Conservation (phyloP, 2,797 vertebrate species). For the Psittacula derbiana region DNA sequence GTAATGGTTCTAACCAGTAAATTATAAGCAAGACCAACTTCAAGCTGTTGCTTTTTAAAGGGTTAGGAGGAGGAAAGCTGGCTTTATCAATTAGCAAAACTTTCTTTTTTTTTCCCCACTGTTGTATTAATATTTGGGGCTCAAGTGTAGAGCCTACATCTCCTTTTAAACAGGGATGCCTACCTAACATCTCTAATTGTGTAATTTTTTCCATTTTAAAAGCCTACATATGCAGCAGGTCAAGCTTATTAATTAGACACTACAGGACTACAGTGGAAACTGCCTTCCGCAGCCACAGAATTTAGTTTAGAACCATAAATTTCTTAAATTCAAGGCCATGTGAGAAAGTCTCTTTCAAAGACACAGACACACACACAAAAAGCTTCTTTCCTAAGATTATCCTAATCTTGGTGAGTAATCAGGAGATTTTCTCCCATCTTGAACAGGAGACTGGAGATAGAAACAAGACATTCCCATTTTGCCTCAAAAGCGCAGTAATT, state of each 20-base stretch:
- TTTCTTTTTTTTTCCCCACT: no score
- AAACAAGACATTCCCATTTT: neutral
- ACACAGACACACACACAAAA: neutral
- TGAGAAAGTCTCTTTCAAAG: neutral
- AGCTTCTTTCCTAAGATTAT: neutral
- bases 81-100: neutral
- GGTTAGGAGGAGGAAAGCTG: neutral
- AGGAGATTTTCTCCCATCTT: neutral
- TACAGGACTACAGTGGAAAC: neutral
- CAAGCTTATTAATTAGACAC: neutral
- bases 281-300: neutral
- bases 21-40: neutral
- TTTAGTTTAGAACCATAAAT: neutral
- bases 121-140: neutral
- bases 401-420: neutral
- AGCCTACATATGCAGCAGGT: accelerated
- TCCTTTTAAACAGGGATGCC: neutral
- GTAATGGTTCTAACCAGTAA: neutral
- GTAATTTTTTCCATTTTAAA: neutral
- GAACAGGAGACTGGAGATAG: neutral
- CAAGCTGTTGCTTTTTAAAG: neutral
- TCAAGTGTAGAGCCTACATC: neutral
- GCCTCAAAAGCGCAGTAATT: neutral
- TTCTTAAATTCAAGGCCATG: neutral
- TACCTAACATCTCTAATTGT: neutral